A percentile compares a stretch with the other conserved stretches of the same genome.
phyloP scores from a whole-genome alignment of 2,113 vertebrate species.

The Calonectris borealis region DNA sequence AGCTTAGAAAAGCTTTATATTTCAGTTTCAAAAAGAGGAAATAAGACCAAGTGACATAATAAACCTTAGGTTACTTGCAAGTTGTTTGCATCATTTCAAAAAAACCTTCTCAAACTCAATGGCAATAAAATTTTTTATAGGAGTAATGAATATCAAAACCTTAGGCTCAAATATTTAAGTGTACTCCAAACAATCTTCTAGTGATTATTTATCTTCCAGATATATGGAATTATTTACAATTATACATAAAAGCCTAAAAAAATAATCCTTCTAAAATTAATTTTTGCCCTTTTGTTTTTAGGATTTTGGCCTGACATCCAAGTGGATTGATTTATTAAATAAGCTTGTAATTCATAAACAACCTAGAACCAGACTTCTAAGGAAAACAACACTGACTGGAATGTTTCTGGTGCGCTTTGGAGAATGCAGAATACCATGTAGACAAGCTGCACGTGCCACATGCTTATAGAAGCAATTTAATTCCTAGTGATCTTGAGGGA shows the following conservation, averaged over 20 bases:
- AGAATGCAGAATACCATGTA: background rate
- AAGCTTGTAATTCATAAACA: background rate
- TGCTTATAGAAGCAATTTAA: background rate
- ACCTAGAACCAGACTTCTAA: background rate
- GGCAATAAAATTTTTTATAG: background rate
- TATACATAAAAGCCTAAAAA: background rate
- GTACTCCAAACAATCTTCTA: background rate
- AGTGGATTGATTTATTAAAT: background rate
- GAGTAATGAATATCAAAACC: background rate
- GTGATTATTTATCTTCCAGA: background rate
- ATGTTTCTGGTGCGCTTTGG: background rate
- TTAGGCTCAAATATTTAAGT: background rate
- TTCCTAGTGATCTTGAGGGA: background rate
- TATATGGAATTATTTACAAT: background rate
- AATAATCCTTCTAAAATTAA: background rate
- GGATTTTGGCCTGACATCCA: background rate
- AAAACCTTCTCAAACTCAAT: background rate
- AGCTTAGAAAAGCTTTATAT: background rate
- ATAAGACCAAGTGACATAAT: background rate
- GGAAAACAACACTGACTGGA: background rate
- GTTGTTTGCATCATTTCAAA: background rate
- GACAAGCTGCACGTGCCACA: rapidly evolving
- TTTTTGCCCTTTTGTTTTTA: background rate
- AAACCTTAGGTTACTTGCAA: background rate
- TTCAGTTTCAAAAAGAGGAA: background rate